Percentiles rank a stretch among this genome's conserved stretches.
Conservation (phyloP, 2,888 invertebrate species). For the Pyralis farinalis region DNA sequence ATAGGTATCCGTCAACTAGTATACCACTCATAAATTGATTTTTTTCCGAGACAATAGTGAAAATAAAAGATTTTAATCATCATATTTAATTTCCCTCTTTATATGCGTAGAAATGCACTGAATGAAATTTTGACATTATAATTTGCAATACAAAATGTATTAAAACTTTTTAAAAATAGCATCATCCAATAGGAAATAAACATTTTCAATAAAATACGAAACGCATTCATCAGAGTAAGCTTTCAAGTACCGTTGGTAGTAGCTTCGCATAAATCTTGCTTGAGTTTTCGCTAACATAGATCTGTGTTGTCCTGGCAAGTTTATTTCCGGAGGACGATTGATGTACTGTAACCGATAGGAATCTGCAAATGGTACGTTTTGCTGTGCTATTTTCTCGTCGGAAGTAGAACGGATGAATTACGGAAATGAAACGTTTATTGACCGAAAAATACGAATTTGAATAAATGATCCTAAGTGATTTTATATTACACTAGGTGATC, state of each 20-base stretch:
- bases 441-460: background rate
- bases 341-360: slow-evolving; percentile 32
- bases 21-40: too few relatives aligned
- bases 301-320: slow-evolving; percentile 39
- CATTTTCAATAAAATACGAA: background rate
- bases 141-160: too few relatives aligned
- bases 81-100: too few relatives aligned
- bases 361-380: slow-evolving; percentile 32
- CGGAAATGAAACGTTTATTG: background rate
- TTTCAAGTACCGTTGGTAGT: slow-evolving; percentile 32
- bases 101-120: too few relatives aligned
- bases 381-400: slow-evolving; percentile 17
- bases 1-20: too few relatives aligned
- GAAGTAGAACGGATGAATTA: background rate
- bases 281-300: slow-evolving; percentile 38
- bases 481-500: too few relatives aligned
- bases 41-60: too few relatives aligned
- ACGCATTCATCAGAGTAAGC: slow-evolving; percentile 27
- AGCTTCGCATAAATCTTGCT: slow-evolving; percentile 37
- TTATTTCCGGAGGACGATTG: slow-evolving; percentile 38
- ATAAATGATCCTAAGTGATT: too few relatives aligned
- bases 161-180: too few relatives aligned
- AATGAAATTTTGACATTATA: too few relatives aligned
- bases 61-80: too few relatives aligned
- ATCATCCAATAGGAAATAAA: background rate